Conservation (phyloP, 2,113 vertebrate species). For the Sula dactylatra region DNA sequence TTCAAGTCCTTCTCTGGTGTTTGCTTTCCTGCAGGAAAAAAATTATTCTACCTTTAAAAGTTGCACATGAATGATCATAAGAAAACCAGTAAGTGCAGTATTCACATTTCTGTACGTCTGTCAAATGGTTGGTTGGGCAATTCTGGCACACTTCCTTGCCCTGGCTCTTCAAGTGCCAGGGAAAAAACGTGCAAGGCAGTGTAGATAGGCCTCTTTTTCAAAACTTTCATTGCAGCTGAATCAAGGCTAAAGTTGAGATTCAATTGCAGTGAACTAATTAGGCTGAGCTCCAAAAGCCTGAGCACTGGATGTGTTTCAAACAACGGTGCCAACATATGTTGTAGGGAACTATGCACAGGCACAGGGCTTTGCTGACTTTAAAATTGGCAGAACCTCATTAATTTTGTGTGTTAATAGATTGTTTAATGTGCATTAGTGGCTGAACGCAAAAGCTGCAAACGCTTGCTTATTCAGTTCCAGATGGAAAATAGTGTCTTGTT, state of each 20-base stretch:
- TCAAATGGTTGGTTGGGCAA: constrained; percentile 15
- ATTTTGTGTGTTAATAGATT: constrained; percentile 42
- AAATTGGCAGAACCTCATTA: constrained; percentile 19
- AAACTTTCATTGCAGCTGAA: background rate
- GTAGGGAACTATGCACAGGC: background rate
- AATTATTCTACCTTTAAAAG: background rate
- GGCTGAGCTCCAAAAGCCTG: constrained; percentile 29
- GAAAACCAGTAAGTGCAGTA: background rate
- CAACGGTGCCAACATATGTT: background rate
- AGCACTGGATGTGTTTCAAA: background rate
- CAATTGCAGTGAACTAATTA: constrained; percentile 56
- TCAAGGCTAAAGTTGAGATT: constrained; percentile 24
- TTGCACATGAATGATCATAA: constrained; percentile 3
- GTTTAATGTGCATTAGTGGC: background rate
- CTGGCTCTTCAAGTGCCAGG: background rate
- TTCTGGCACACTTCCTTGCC: constrained; percentile 1
- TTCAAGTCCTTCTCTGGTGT: background rate
- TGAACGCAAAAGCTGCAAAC: constrained; percentile 5
- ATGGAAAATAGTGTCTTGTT: constrained; percentile 2
- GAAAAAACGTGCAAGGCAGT: background rate
- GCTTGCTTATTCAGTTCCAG: background rate
- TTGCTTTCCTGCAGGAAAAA: constrained; percentile 10
- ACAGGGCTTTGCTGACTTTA: background rate
- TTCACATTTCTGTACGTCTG: background rate
- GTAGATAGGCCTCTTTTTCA: constrained; percentile 35